Conservation (phyloP, 2,113 vertebrate genomes). For the Genyomyrus donnyi region DNA sequence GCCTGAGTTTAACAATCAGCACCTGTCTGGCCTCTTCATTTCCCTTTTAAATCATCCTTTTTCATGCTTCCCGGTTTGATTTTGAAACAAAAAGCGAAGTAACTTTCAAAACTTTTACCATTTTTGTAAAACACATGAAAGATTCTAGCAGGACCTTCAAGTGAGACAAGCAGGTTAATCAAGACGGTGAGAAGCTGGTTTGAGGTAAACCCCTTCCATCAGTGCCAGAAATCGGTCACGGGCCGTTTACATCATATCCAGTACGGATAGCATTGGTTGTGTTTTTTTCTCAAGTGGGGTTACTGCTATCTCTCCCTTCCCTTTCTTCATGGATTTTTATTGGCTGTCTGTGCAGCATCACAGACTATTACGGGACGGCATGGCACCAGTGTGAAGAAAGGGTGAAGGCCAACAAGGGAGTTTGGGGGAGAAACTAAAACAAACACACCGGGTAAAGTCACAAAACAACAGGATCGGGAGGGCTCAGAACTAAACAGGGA, state of each 20-base stretch:
- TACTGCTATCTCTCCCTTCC: neutral
- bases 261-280: neutral
- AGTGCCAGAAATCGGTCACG: neutral
- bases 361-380: too few relatives aligned
- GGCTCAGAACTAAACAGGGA: too few relatives aligned
- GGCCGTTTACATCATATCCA: neutral
- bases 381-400: too few relatives aligned
- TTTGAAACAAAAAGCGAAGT: neutral
- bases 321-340: too few relatives aligned
- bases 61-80: neutral
- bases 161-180: neutral
- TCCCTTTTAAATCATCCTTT: neutral
- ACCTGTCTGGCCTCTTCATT: neutral
- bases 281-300: neutral
- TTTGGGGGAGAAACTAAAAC: too few relatives aligned
- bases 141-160: neutral
- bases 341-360: too few relatives aligned
- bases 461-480: too few relatives aligned
- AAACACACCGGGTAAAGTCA: too few relatives aligned
- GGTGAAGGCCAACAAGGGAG: too few relatives aligned
- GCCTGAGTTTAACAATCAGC: neutral
- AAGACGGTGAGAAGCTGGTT: neutral
- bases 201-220: neutral
- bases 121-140: neutral
- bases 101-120: neutral